phyloP scores from a whole-genome alignment of 1,140 invertebrate genomes.

The Chrysoperla carnea region DNA sequence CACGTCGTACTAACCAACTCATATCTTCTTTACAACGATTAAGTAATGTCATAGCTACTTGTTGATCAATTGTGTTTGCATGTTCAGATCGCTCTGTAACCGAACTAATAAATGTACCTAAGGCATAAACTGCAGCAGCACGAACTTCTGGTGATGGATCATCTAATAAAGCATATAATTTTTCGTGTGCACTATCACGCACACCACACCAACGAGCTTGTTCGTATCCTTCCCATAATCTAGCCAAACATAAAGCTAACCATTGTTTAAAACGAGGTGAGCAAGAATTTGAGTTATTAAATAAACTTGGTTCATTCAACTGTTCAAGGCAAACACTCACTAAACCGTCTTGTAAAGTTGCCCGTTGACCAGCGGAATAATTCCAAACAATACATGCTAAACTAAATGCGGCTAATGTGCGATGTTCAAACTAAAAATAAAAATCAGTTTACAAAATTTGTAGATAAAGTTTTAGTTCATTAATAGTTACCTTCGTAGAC shows the following conservation, averaged over 20 bases:
- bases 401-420: constrained; percentile 83
- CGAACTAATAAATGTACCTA: constrained; percentile 83
- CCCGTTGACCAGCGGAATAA: constrained; percentile 71
- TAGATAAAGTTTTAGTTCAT: neutral
- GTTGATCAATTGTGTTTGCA: constrained; percentile 83
- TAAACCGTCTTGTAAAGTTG: constrained; percentile 67
- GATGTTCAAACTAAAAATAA: constrained; percentile 52
- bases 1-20: constrained; percentile 74
- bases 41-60: constrained; percentile 71
- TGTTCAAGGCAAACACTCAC: constrained; percentile 82
- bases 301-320: constrained; percentile 28
- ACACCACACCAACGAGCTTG: constrained; percentile 90
- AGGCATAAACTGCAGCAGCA: constrained; percentile 76
- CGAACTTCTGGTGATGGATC: constrained; percentile 78
- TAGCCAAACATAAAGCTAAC: constrained; percentile 83
- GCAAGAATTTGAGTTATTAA: constrained; percentile 19
- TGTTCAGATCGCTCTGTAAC: constrained; percentile 67
- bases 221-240: constrained; percentile 86
- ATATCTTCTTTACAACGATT: constrained; percentile 65
- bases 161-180: constrained; percentile 60
- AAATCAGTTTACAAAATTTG: constrained; percentile 3
- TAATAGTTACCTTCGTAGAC: constrained; percentile 50
- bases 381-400: constrained; percentile 83
- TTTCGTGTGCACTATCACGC: constrained; percentile 89
- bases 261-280: constrained; percentile 61